Conservation (phyloP, 1,140 invertebrate genomes). For the Orius insidiosus region DNA sequence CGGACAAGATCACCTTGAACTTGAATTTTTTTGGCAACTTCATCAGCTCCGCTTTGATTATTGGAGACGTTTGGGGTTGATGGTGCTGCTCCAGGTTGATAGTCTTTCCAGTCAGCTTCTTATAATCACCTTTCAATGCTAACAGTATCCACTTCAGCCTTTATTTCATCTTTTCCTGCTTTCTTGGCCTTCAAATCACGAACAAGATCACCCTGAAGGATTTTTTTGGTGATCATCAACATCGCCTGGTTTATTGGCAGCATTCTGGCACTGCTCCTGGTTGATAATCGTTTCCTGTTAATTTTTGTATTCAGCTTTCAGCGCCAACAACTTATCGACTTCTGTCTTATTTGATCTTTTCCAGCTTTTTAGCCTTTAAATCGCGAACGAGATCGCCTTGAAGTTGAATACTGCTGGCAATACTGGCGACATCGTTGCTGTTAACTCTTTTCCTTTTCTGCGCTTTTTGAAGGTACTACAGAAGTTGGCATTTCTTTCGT, state of each 20-base stretch:
- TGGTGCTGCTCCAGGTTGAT: conserved; percentile 28
- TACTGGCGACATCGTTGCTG: background rate
- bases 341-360: conserved; percentile 23
- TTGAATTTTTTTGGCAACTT: conserved; percentile 26
- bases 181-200: conserved; percentile 25
- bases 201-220: conserved; percentile 25
- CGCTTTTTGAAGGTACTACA: conserved; percentile 27
- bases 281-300: conserved; percentile 41
- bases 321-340: conserved; percentile 29
- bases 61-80: conserved; percentile 11
- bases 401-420: background rate
- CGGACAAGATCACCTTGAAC: conserved; percentile 53
- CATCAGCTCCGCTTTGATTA: background rate
- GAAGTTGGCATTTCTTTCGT: conserved; percentile 53
- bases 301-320: conserved; percentile 51
- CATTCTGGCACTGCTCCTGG: conserved; percentile 10
- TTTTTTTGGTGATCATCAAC: conserved; percentile 21
- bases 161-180: conserved; percentile 27
- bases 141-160: conserved; percentile 40
- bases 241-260: too few species aligned
- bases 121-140: conserved; percentile 45
- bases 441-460: conserved; percentile 22
- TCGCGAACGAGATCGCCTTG: conserved; percentile 10
- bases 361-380: conserved; percentile 9
- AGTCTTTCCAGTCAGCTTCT: conserved; percentile 38